Conservation (phyloP, 2,797 vertebrate species). For the Botia almorhae region DNA sequence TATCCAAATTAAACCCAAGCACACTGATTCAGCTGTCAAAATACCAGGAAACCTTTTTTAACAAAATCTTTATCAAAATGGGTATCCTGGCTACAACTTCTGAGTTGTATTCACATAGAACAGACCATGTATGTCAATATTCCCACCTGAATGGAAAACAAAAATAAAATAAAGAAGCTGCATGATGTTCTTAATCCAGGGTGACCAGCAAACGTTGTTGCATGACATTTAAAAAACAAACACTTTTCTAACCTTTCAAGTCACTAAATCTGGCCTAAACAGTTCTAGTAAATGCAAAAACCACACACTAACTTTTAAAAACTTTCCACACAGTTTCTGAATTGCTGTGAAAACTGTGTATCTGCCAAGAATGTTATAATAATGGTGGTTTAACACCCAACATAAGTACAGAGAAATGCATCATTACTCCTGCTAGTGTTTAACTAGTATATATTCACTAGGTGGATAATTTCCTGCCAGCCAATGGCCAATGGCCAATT, state of each 20-base stretch:
- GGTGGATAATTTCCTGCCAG: background rate
- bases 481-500: background rate
- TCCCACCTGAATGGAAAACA: background rate
- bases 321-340: background rate
- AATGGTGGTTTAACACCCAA: background rate
- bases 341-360: background rate
- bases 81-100: background rate
- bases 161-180: slow-evolving; percentile 9
- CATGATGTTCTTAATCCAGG: background rate
- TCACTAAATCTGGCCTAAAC: background rate
- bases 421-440: background rate
- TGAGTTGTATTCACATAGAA: background rate
- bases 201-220: no score
- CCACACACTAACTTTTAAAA: background rate
- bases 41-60: no score
- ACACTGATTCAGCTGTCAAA: no score
- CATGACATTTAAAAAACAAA: no score
- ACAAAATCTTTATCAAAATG: background rate
- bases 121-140: background rate
- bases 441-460: background rate
- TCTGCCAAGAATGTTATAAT: background rate
- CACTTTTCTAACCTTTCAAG: no score
- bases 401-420: background rate
- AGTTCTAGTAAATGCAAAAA: background rate
- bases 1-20: background rate